Evolutionary conservation across 23 tunicate species (phyloP).

Genomic region (Ciona savignyi): DNA sequence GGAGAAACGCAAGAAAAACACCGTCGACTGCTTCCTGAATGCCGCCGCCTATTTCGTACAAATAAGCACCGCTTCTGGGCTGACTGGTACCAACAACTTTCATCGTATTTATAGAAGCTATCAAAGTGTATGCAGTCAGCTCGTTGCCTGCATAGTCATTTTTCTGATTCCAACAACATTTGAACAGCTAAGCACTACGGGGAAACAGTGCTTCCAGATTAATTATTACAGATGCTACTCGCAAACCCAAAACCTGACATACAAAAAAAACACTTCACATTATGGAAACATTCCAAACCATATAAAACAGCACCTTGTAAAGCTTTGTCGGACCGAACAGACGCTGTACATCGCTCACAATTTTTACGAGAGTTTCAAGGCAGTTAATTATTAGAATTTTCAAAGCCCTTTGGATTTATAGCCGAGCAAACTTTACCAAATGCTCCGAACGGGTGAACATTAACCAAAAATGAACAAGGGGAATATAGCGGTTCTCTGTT

Average conservation of each 20-base stretch:
- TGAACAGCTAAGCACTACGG: not conserved
- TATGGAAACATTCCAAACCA: too few relatives aligned
- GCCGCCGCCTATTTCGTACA: not conserved
- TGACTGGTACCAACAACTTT: not conserved
- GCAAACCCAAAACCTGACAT: too few relatives aligned
- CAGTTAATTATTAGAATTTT: not conserved
- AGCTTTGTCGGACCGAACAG: too few relatives aligned
- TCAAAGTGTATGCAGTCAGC: not conserved
- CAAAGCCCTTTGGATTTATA: not conserved
- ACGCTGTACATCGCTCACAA: too few relatives aligned
- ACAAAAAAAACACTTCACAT: too few relatives aligned
- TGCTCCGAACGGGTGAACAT: not conserved
- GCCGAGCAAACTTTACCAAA: not conserved
- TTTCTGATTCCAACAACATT: not conserved
- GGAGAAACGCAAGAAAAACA: not conserved
- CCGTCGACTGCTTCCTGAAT: not conserved
- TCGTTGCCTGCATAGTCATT: not conserved
- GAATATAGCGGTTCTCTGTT: too few relatives aligned
- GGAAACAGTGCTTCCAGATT: not conserved
- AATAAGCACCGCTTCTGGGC: constrained; percentile 2
- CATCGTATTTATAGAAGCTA: not conserved
- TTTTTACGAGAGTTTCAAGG: not conserved
- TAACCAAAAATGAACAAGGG: too few relatives aligned
- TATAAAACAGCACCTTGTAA: too few relatives aligned
- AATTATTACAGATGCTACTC: too few relatives aligned